These are phyloP conservation scores for Cataglyphis albicans DNA, from an alignment of 2,888 invertebrate genomes.

Conservation along the genomic window DNA sequence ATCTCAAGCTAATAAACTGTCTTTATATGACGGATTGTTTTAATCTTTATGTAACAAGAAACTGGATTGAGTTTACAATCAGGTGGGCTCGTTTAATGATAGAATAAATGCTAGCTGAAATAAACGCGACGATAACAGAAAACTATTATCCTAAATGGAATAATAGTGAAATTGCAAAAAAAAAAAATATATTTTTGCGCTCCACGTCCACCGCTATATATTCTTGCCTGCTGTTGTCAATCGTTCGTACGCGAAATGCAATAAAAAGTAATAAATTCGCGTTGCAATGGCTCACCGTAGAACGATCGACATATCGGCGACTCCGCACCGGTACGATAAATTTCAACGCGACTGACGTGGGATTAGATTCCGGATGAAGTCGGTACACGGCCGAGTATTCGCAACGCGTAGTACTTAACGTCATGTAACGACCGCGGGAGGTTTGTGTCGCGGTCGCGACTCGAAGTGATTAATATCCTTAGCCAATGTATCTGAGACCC, in stretches of 20 bases:
- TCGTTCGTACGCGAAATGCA: conserved; percentile 37
- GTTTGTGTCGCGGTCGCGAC: conserved; percentile 52
- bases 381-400: conserved; percentile 54
- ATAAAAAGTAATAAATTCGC: conserved; percentile 60
- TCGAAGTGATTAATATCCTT: conserved; percentile 64
- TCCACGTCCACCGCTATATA: conserved; percentile 2
- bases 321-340: conserved; percentile 64
- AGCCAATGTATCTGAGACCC: conserved; percentile 42
- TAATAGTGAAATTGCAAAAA: conserved; percentile 51
- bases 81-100: conserved; percentile 16
- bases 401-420: conserved; percentile 63
- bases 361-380: conserved; percentile 69
- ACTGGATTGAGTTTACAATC: conserved; percentile 52
- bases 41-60: conserved; percentile 35
- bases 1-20: neutral
- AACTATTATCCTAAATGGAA: conserved; percentile 1
- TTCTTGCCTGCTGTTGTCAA: conserved; percentile 13
- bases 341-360: conserved; percentile 52
- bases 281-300: conserved; percentile 47
- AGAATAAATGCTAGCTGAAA: conserved; percentile 44
- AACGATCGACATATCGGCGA: neutral
- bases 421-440: conserved; percentile 66
- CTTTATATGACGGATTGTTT: conserved; percentile 46
- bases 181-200: conserved; percentile 49
- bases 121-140: conserved; percentile 58